These are phyloP conservation scores for Macrophya annulata DNA, from an alignment of 2,888 invertebrate species.

Conservation along the genomic window DNA sequence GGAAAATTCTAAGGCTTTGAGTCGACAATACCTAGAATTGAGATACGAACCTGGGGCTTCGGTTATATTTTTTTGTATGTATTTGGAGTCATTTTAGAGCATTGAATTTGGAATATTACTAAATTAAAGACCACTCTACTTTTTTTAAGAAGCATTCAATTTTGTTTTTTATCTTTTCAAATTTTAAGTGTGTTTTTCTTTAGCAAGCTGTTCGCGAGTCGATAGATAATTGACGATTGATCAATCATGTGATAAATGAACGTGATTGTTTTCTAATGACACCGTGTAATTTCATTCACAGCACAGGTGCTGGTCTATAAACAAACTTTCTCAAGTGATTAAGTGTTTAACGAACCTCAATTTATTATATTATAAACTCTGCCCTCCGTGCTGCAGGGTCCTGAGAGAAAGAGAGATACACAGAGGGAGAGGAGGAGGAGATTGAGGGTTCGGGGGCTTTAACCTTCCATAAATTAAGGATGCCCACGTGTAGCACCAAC, in stretches of 20 bases:
- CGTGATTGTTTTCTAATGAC: conserved; percentile 34
- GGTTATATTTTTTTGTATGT: too few relatives aligned
- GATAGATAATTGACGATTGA: background rate
- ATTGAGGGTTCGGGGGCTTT: conserved; percentile 26
- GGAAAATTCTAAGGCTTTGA: too few relatives aligned
- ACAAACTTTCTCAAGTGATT: conserved; percentile 66
- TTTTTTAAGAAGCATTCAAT: too few relatives aligned
- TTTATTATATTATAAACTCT: conserved; percentile 74
- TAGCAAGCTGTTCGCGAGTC: background rate
- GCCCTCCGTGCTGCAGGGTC: conserved; percentile 57
- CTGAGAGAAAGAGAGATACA: background rate
- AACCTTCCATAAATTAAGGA: conserved; percentile 42
- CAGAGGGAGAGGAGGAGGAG: background rate
- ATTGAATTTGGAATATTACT: too few relatives aligned
- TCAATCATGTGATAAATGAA: background rate
- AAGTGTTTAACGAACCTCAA: conserved; percentile 75
- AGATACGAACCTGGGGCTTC: too few relatives aligned
- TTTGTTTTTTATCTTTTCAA: background rate
- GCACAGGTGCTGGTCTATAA: conserved; percentile 59
- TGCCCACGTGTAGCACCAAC: background rate
- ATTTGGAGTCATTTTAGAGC: too few relatives aligned
- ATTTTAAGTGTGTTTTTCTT: background rate
- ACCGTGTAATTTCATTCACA: conserved; percentile 61
- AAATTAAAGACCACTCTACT: too few relatives aligned
- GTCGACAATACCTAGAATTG: too few relatives aligned